Conservation (phyloP, 2,797 vertebrate species). For the Sebastes reedi region DNA sequence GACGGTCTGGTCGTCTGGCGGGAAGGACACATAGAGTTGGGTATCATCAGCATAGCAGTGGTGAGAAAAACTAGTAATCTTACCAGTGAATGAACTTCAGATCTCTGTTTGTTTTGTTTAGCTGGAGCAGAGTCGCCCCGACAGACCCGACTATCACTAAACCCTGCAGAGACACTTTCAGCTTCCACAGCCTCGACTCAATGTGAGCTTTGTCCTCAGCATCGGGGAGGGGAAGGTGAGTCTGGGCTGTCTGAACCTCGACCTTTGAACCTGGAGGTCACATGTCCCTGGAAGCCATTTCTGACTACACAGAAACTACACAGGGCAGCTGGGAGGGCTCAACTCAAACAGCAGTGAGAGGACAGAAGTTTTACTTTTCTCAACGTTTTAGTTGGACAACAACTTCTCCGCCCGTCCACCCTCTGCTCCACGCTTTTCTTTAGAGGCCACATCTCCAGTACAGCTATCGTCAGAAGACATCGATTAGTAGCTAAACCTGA, state of each 20-base stretch:
- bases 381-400: background rate
- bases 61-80: background rate
- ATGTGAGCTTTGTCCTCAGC: conserved; percentile 72
- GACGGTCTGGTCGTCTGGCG: background rate
- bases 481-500: too few species aligned
- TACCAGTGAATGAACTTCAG: background rate
- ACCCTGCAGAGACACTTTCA: conserved; percentile 18
- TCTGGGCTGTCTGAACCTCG: conserved; percentile 50
- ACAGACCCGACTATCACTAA: conserved; percentile 21
- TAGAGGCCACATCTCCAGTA: too few species aligned
- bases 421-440: background rate
- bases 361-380: too few species aligned
- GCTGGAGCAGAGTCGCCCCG: background rate
- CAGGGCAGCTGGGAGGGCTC: conserved; percentile 42
- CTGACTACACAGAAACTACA: conserved; percentile 29
- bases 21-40: background rate
- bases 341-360: conserved; percentile 22
- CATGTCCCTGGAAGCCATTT: conserved; percentile 69
- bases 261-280: conserved; percentile 63
- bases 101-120: conserved; percentile 34
- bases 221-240: conserved; percentile 53
- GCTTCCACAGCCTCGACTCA: conserved; percentile 45
- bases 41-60: background rate
- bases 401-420: background rate
- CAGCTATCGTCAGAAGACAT: background rate